Evolutionary conservation across 2,888 invertebrate genomes (phyloP).

Genomic region (Syritta pipiens): DNA sequence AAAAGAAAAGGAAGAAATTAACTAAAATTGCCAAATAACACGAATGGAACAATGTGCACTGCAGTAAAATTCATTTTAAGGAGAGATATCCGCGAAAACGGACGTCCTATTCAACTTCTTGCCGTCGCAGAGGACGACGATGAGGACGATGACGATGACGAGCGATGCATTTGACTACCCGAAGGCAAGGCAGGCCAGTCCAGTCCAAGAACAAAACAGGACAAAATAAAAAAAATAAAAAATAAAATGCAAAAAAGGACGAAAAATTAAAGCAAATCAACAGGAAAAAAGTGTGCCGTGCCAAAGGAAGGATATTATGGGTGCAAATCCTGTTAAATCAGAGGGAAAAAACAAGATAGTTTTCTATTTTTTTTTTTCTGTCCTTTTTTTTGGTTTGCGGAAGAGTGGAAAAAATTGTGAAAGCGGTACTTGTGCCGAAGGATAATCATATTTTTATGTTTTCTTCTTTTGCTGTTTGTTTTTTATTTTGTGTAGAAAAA

Average conservation of each 20-base stretch:
- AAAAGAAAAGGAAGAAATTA: conserved; percentile 46
- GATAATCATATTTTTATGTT: conserved; percentile 52
- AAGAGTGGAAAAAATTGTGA: conserved; percentile 66
- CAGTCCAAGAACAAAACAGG: neutral
- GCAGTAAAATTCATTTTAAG: conserved; percentile 60
- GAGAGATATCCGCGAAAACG: conserved; percentile 21
- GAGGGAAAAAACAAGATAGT: conserved; percentile 50
- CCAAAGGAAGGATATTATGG: conserved; percentile 38
- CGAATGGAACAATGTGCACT: conserved; percentile 59
- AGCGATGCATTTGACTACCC: conserved; percentile 53
- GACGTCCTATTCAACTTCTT: neutral
- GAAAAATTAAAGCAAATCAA: neutral
- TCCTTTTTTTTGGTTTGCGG: conserved; percentile 46
- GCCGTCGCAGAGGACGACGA: neutral
- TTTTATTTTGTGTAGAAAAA: neutral
- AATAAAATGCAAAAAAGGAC: conserved; percentile 10
- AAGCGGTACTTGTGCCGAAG: conserved; percentile 67
- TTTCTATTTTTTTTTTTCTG: conserved; percentile 16
- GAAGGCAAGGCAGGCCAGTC: too few relatives aligned
- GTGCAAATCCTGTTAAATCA: conserved; percentile 45
- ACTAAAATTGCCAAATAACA: conserved; percentile 60
- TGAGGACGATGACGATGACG: neutral
- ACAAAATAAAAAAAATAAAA: neutral
- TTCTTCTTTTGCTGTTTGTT: neutral
- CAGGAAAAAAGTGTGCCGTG: conserved; percentile 14